Base-by-base conservation (phyloP, 2,888 invertebrate species). In the Caenorhabditis sp. region DNA sequence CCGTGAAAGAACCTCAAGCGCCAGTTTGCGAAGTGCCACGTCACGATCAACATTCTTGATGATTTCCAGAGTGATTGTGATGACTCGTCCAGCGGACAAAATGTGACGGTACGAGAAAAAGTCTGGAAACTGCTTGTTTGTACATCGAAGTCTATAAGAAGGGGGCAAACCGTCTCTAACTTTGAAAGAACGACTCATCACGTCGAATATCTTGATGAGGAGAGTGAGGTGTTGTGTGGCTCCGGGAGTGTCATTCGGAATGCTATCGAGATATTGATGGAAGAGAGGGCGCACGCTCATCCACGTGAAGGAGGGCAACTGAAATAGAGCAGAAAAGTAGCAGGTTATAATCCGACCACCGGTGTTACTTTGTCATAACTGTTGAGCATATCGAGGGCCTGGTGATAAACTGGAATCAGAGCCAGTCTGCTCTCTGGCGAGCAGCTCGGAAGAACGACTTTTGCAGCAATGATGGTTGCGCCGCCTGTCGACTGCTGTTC, bases 401-500 rank as follows among this genome's bases (percentile, higher is more conserved):
- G 55, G 2, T 37, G 15, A 13, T 41, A 71, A 13, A 62, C 9
- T 2, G 52, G 70, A 27, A 32, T 24, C 2, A 70, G 11, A n/a
- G 37, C 15, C 15, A 53, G 11, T 22, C 15, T 59, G 5, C 53
- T 59, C 1, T n/a, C 20, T 0, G n/a, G 4, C 3, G 35, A 30
- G 35, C 30, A 15, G 4, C 7, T 9, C 4, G 59, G 70, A 6
- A 59, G 37, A 2, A 59, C 0, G 5, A 53, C 1, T 52, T 37
- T 41, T 1, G 53, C 43, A 13, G 59, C 35, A 2, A 70, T 9
- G 13, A 70, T 17, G 17, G 59, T 45, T 0, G 59, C 43, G 5
- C 59, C 59, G 24, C 70, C 70, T 1, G 70, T 7, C 0, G 59
- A 17, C 26, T 59, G 52, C 15, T 45, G 52, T 15, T 70, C 52